Evolutionary conservation across 2,797 vertebrate genomes (phyloP).

Genomic region (Presbytis comata): DNA sequence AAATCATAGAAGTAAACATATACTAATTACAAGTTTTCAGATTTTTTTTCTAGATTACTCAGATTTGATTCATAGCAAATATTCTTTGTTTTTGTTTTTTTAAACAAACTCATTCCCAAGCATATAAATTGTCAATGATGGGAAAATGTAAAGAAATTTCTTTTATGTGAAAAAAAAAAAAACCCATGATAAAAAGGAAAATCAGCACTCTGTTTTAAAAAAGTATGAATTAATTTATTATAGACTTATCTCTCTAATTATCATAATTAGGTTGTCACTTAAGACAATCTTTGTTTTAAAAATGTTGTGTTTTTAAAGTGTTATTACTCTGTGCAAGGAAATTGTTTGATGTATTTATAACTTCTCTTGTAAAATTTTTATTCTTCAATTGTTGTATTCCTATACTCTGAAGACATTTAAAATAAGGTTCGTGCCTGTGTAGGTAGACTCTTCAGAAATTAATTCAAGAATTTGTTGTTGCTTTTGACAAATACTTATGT

Average conservation of each 20-base stretch:
- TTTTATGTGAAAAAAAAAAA: conserved; percentile 61
- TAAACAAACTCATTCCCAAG: conserved; percentile 68
- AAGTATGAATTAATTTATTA: conserved; percentile 71
- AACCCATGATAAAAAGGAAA: conserved; percentile 55
- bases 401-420: conserved; percentile 71
- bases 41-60: conserved; percentile 72
- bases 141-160: conserved; percentile 70
- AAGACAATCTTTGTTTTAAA: neutral
- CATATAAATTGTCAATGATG: conserved; percentile 57
- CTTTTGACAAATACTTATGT: conserved; percentile 82
- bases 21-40: conserved; percentile 80
- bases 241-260: conserved; percentile 66
- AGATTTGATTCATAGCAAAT: conserved; percentile 69
- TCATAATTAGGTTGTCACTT: conserved; percentile 55
- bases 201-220: conserved; percentile 62
- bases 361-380: neutral
- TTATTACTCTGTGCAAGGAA: neutral
- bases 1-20: conserved; percentile 79
- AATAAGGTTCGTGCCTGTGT: conserved; percentile 72
- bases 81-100: conserved; percentile 12
- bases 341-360: neutral
- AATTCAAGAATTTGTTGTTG: neutral
- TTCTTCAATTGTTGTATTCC: conserved; percentile 81
- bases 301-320: neutral
- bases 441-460: conserved; percentile 65